Base-by-base conservation (phyloP, 2,888 invertebrate genomes). In the Pyralis farinalis region DNA sequence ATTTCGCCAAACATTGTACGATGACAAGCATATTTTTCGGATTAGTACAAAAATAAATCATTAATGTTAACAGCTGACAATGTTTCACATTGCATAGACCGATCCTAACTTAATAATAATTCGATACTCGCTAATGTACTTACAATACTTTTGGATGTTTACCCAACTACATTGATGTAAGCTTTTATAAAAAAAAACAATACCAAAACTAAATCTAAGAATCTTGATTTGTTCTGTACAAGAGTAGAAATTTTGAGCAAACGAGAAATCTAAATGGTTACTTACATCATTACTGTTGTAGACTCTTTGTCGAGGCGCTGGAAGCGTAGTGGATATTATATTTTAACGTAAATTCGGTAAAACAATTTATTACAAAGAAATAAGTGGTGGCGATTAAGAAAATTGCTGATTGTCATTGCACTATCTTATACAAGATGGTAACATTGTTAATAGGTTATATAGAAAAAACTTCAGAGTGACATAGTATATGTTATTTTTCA, bases 41-140 rank as follows among this genome's bases (percentile, higher is more conserved):
- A 60, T 62, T 66, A 69, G 60, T 71, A 66, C 49, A 66, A 65
- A 66, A 65, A 63, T 62, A 63, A 55, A 51, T 51, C 47, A 47
- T 47, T 43, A 46, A 42, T 40, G 44, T 32, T 43, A 35, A 43
- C 45, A 51, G 47, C 54, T 55, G 47, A 63, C 71, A 71, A 75
- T 72, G 74, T 75, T 55, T 66, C 44, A 75, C 75, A 73, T 69
- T 72, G 73, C 44, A 39, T 61, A 62, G 58, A 61, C 57, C 52
- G 59, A 39, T 53, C 44, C 34, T 53, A 43, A 48, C 56, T 61
- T 59, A 58, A 2, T 41, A 37, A 37, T 44, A 27, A 43, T 28
- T 37, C 55, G 49, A 55, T 59, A 64, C 42, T 58, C 7, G 40
- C 55, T 67, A 63, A 59, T 68, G 66, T 71, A 70, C 66, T 67